These are phyloP conservation scores for Natator depressus DNA, from an alignment of 2,113 vertebrate genomes.

Conservation along the genomic window DNA sequence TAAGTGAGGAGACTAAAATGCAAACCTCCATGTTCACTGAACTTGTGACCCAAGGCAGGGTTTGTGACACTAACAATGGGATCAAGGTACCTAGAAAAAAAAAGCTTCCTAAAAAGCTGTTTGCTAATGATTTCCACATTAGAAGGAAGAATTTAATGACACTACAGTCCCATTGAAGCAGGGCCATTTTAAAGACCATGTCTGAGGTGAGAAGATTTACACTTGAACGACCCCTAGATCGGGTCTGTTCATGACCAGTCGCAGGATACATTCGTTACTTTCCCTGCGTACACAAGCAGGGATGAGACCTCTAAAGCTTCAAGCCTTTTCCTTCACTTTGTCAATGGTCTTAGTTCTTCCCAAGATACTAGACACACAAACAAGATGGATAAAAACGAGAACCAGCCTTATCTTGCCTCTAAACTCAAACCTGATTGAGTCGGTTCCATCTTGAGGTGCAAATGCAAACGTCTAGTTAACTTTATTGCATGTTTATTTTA, in stretches of 20 bases:
- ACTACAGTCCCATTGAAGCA: neutral
- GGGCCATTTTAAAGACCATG: neutral
- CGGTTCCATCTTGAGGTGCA: neutral
- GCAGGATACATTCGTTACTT: rapidly evolving
- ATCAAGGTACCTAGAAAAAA: neutral
- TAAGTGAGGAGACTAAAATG: neutral
- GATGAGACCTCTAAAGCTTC: neutral
- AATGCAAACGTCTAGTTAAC: neutral
- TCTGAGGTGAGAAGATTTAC: neutral
- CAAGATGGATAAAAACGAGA: neutral
- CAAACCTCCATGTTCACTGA: neutral
- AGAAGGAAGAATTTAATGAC: neutral
- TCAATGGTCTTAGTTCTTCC: neutral
- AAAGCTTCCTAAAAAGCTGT: neutral
- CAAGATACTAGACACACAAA: neutral
- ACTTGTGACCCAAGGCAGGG: rapidly evolving
- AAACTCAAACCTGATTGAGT: neutral
- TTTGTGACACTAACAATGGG: neutral
- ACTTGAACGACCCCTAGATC: rapidly evolving
- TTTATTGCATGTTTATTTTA: neutral
- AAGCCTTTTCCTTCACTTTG: neutral
- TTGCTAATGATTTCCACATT: neutral
- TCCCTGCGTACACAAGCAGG: rapidly evolving
- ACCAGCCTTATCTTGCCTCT: neutral
- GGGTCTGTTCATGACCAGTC: neutral